A percentile compares a stretch with the other conserved stretches of the same genome.
phyloP scores from a whole-genome alignment of 37 sponge, comb jelly and placozoan species.

The Ianthella basta region DNA sequence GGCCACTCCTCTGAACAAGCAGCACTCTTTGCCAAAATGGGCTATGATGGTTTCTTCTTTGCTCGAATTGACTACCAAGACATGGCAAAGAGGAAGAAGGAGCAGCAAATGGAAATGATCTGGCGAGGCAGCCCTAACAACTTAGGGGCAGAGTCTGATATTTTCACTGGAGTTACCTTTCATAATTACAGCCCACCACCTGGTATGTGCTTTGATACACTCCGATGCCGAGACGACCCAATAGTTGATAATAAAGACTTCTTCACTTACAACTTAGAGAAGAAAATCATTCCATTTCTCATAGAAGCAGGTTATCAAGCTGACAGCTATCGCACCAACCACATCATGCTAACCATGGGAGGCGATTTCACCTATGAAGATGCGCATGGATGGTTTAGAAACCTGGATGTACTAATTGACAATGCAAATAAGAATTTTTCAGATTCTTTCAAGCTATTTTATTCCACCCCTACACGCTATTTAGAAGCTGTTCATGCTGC shows the following conservation, averaged over 20 bases:
- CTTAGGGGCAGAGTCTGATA: slow-evolving; percentile 57
- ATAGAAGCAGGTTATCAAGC: slow-evolving; percentile 29
- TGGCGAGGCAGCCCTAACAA: slow-evolving; percentile 74
- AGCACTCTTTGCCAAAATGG: slow-evolving; percentile 77
- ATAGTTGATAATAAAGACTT: slow-evolving; percentile 80
- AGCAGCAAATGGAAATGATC: slow-evolving; percentile 75
- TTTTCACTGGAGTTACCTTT: slow-evolving; percentile 89
- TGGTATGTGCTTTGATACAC: slow-evolving; percentile 88
- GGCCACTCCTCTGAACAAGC: slow-evolving; percentile 82
- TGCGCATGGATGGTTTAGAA: slow-evolving; percentile 81
- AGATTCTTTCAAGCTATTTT: slow-evolving; percentile 74
- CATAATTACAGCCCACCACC: slow-evolving; percentile 77
- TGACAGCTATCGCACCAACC: slow-evolving; percentile 57
- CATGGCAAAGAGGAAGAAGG: slow-evolving; percentile 35
- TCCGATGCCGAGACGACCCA: slow-evolving; percentile 64
- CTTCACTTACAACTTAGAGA: slow-evolving; percentile 78
- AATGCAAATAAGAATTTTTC: slow-evolving; percentile 56
- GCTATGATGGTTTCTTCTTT: slow-evolving; percentile 92
- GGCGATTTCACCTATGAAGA: slow-evolving; percentile 88
- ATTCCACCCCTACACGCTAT: slow-evolving; percentile 93
- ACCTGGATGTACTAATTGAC: slow-evolving; percentile 93
- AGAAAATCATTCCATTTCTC: slow-evolving; percentile 60
- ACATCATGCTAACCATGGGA: slow-evolving; percentile 98
- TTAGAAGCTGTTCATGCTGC: slow-evolving; percentile 67
- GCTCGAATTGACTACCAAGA: slow-evolving; percentile 93